Evolutionary conservation across 2,888 invertebrate species (phyloP).

Genomic region (Philereme transversata): DNA sequence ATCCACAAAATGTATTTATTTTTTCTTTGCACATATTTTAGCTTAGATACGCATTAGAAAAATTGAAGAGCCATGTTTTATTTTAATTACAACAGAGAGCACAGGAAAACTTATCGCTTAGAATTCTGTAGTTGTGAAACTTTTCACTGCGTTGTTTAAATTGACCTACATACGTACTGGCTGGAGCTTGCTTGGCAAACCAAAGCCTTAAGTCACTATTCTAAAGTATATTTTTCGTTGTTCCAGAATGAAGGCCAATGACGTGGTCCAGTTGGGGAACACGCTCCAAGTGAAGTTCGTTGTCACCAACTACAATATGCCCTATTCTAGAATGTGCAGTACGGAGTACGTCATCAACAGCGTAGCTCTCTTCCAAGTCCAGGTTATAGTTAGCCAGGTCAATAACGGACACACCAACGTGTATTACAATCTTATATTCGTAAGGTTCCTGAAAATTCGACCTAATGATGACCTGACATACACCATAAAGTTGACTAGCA

Average conservation of each 20-base stretch:
- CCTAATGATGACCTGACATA: conserved; percentile 47
- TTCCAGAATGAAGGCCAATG: conserved; percentile 50
- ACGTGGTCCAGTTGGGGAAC: conserved; percentile 48
- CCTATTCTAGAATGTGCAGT: conserved; percentile 45
- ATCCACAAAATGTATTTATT: conserved; percentile 7
- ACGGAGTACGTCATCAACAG: conserved; percentile 49
- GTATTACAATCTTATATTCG: conserved; percentile 51
- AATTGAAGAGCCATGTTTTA: too few relatives aligned
- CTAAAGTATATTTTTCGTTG: conserved; percentile 11
- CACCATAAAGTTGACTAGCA: conserved; percentile 46
- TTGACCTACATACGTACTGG: not conserved
- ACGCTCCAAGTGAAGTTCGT: conserved; percentile 43
- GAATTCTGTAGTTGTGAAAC: too few relatives aligned
- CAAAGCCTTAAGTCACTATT: not conserved
- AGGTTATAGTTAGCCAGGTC: conserved; percentile 46
- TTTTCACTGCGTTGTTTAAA: too few relatives aligned
- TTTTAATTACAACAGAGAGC: too few relatives aligned
- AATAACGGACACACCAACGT: conserved; percentile 47
- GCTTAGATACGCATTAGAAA: too few relatives aligned
- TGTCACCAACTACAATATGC: conserved; percentile 48
- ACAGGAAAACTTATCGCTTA: too few relatives aligned
- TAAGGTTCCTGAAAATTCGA: conserved; percentile 47
- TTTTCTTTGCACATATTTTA: not conserved
- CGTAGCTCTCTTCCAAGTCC: conserved; percentile 47
- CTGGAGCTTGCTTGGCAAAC: not conserved